Percentiles rank a stretch among this genome's conserved stretches.
phyloP scores from a whole-genome alignment of 2,797 vertebrate genomes.

The Merluccius polli region DNA sequence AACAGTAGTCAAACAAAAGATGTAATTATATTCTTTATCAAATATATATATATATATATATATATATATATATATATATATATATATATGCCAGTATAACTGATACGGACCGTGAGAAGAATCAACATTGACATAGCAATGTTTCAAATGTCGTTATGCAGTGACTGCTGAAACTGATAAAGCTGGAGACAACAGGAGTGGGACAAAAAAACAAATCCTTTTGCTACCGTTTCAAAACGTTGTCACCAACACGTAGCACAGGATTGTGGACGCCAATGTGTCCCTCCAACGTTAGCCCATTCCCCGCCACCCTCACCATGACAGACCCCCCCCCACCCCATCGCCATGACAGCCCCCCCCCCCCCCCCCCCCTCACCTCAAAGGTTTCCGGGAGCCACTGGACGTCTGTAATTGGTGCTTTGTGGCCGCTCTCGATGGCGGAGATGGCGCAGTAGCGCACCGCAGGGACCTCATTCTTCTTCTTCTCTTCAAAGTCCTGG shows the following conservation, averaged over 20 bases:
- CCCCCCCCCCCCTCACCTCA: conserved; percentile 70
- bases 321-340: background rate
- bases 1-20: conserved; percentile 7
- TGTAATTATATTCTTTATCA: background rate
- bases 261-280: too few species aligned
- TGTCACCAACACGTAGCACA: too few species aligned
- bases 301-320: background rate
- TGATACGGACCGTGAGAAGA: background rate
- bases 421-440: conserved; percentile 75
- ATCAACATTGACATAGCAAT: background rate
- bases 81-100: background rate
- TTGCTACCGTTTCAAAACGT: too few species aligned
- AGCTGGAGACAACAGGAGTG: too few species aligned
- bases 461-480: conserved; percentile 52
- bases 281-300: too few species aligned
- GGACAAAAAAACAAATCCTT: too few species aligned
- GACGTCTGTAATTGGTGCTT: conserved; percentile 79
- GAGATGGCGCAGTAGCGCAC: conserved; percentile 79
- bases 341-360: background rate
- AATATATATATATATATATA: conserved; percentile 12
- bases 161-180: background rate
- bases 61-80: conserved; percentile 14
- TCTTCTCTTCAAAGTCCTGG: conserved; percentile 62
- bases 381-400: conserved; percentile 84
- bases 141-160: background rate